Base-by-base conservation (phyloP, 2,888 invertebrate genomes). In the Diaphora mendica region DNA sequence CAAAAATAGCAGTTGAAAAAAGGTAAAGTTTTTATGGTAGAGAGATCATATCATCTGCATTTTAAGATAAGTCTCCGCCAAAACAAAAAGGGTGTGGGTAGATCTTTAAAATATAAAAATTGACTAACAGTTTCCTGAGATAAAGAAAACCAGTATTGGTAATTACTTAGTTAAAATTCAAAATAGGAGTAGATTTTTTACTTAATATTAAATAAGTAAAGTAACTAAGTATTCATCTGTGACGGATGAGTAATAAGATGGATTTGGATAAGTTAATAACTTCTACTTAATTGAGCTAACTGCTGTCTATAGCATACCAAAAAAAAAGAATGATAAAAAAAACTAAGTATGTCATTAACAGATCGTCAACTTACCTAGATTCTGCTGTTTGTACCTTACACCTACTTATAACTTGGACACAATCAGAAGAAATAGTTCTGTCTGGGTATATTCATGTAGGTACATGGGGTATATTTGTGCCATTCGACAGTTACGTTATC, bases 401-500 rank as follows among this genome's bases (percentile, higher is more conserved):
- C 35, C 35, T 35, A 35, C 7, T 5, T 42, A n/a, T 26, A 42
- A 42, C 5, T 17, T 2, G 39, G n/a, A 17, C 23, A 48, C 48
- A 71, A 51, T 35, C 35, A 65, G 26, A 26, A 11, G 26, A 64
- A 65, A 71, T 26, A 23, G 68, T 20, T 69, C 8, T 30, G 30
- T 44, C 51, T 51, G 68, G 26, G 33, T 69, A 42, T 39, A 69
- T 30, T 64, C 15, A 51, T 3, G 2, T 33, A 33, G 33, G 64
- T n/a, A 64, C 33, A 30, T 48, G 20, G 48, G 23, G 51, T 68
- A 17, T 26, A 33, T 30, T 13, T 17, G 42, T 62, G 48, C 35
- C 13, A 72, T 74, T 69, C 68, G 66, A 75, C 66, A 42, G 73
- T 35, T 39, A n/a, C 35, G 59, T 78, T 80, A 79, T 81, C 81